These are phyloP conservation scores for Sphaeridia pumilis DNA, from an alignment of 2,888 invertebrate genomes.

Conservation along the genomic window DNA sequence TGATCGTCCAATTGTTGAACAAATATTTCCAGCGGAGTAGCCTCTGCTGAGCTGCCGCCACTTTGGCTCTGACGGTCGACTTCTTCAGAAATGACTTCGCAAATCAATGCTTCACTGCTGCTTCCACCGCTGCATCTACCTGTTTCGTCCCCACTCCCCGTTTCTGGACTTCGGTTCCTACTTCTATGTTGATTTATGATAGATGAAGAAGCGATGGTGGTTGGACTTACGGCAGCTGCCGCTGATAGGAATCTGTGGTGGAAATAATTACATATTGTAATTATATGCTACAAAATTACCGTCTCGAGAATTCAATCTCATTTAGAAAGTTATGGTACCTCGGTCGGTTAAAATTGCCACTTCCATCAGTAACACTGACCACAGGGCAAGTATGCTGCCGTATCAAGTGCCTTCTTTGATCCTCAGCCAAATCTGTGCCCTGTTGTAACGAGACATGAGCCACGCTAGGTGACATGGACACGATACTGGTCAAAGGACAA, in stretches of 20 bases:
- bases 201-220: conserved; percentile 31
- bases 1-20: conserved; percentile 34
- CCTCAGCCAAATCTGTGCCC: conserved; percentile 33
- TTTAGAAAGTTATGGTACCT: no score
- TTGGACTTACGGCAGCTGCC: conserved; percentile 35
- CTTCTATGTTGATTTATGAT: conserved; percentile 33
- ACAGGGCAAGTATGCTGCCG: conserved; percentile 36
- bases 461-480: conserved; percentile 35
- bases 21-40: conserved; percentile 35
- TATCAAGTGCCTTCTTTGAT: conserved; percentile 35
- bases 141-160: conserved; percentile 20
- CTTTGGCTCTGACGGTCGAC: conserved; percentile 28
- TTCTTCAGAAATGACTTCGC: conserved; percentile 35
- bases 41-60: conserved; percentile 34
- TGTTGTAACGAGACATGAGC: conserved; percentile 34
- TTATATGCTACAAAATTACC: no score
- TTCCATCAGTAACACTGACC: conserved; percentile 32
- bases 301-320: no score
- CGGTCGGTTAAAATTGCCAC: conserved; percentile 32
- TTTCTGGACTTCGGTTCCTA: conserved; percentile 34
- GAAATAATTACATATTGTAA: no score
- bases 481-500: conserved; percentile 35
- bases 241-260: conserved; percentile 35
- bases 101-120: conserved; percentile 31
- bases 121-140: conserved; percentile 33